These are phyloP conservation scores for Fratercula arctica DNA, from an alignment of 2,797 vertebrate species.

Conservation along the genomic window DNA sequence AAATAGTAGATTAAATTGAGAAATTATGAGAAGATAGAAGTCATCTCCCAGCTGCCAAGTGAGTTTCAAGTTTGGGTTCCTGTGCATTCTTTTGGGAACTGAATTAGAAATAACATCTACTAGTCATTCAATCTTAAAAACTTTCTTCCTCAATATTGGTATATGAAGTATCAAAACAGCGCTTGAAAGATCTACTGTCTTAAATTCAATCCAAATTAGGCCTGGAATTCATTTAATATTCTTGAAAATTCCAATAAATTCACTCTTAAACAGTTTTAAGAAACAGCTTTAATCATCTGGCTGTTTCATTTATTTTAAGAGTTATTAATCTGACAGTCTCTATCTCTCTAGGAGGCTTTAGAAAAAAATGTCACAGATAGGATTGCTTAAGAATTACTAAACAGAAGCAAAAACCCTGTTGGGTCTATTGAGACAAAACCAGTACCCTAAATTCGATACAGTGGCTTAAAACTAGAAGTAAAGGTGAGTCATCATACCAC, in stretches of 20 bases:
- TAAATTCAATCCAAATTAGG: not conserved
- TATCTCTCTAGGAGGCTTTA: not conserved
- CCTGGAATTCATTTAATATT: not conserved
- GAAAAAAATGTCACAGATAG: not conserved
- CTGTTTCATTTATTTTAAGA: not conserved
- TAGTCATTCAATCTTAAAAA: not conserved
- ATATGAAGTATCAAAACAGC: not conserved
- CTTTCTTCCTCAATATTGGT: not conserved
- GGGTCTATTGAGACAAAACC: not conserved
- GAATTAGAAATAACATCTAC: too few relatives aligned
- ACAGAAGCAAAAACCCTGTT: not conserved
- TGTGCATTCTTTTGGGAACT: too few relatives aligned
- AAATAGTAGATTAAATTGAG: not conserved
- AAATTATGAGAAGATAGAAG: not conserved
- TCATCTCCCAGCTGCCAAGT: too few relatives aligned
- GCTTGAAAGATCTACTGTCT: not conserved
- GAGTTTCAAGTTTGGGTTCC: too few relatives aligned
- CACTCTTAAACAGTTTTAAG: not conserved
- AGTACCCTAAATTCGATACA: not conserved
- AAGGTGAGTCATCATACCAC: not conserved
- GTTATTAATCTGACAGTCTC: not conserved
- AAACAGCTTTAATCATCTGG: not conserved
- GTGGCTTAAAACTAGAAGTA: not conserved
- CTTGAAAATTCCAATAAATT: not conserved
- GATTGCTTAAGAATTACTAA: not conserved